Conservation (phyloP, 2,888 invertebrate species). For the Calephelis perditalis region DNA sequence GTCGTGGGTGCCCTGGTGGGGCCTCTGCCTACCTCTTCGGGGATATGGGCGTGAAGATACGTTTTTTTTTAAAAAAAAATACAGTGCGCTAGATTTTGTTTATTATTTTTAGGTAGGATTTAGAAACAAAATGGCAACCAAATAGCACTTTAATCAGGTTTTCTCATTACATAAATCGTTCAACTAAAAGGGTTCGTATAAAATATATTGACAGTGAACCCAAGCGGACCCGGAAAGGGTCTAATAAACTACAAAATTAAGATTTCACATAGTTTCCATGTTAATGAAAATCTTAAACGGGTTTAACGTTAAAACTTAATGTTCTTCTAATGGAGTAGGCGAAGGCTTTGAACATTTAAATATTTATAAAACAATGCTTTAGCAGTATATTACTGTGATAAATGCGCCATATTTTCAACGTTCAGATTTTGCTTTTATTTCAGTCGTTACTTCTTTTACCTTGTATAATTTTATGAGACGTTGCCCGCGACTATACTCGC, state of each 20-base stretch:
- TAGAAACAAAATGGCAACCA: too few species aligned
- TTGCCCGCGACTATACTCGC: too few species aligned
- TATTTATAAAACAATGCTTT: slow-evolving; percentile 6
- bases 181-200: slow-evolving; percentile 9
- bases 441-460: too few species aligned
- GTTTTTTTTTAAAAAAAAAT: too few species aligned
- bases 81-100: too few species aligned
- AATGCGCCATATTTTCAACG: too few species aligned
- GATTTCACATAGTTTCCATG: slow-evolving; percentile 10
- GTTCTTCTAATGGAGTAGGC: slow-evolving; percentile 2
- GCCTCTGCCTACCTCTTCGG: too few species aligned
- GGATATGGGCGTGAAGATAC: too few species aligned
- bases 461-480: too few species aligned
- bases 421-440: too few species aligned
- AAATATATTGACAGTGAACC: slow-evolving; percentile 7
- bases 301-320: slow-evolving; percentile 11
- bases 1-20: too few species aligned
- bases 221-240: slow-evolving; percentile 2
- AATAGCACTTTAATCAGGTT: background rate
- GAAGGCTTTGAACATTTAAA: slow-evolving; percentile 3
- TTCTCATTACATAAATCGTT: slow-evolving; percentile 12
- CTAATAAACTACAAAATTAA: slow-evolving; percentile 11
- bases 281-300: slow-evolving; percentile 11
- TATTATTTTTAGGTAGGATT: too few species aligned
- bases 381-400: background rate